Evolutionary conservation across 2,888 invertebrate species (phyloP), one percentile per base, ranked within the genome.

Genomic region (Chrysolina oricalcia): DNA sequence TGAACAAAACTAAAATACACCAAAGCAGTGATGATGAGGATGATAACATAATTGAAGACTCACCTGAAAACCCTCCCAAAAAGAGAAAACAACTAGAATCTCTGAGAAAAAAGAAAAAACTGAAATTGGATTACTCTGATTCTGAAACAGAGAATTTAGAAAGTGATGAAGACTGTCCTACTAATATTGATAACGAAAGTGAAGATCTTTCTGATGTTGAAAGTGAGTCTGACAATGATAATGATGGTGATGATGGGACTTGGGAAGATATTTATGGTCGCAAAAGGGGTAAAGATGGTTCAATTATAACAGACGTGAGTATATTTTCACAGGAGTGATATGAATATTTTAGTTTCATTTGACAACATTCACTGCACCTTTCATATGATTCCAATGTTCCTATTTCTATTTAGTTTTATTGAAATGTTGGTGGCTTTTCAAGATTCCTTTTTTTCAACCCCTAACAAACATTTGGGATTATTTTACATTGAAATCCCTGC

Each of bases 251-350:
- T n/a, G 84, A 86, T 76, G 87, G 87, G 50, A 85, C 87, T 10
- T 95, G 94, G 94, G 97, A 98, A 90, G 98, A 98, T 89, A 98
- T 98, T 86, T 98, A 98, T 89, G 98, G 98, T 0, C 91, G 98
- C 75, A 91, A 94, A 81, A 91, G 96, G 81, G 94, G 95, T 85
- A 93, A 93, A 83, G 91, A 94, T 81, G 98, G 98, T 2, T 93
- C 95, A 86, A 35, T 78, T 48, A 87, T 98, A 80, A 89, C 97
- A 62, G 89, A 90, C 84, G 93, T 93, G 87, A 86, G 83, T 83
- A 46, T 40, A 56, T 5, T 17, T 62, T 15, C 15, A n/a, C 13
- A 8, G 15, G 15, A 46, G 6, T n/a, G 4, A 46, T 15, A 21
- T 43, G 9, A 40, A 46, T n/a, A 46, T 63, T 19, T 46, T 64